These are phyloP conservation scores for Ectemnius cavifrons DNA, from an alignment of 2,888 invertebrate species.

Conservation along the genomic window DNA sequence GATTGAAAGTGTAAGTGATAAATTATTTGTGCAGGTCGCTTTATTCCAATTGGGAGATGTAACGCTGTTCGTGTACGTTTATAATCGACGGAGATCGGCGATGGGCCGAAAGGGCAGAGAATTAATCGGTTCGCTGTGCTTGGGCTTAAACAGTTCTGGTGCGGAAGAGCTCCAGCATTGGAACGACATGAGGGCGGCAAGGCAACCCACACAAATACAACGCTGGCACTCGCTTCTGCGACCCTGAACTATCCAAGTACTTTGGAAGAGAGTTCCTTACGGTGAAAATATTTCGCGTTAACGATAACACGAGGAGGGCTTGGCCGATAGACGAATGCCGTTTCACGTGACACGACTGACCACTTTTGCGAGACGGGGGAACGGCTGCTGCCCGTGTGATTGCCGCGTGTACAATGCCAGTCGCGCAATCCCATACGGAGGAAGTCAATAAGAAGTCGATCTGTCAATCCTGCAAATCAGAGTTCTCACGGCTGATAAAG, in stretches of 20 bases:
- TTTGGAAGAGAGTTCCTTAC: conserved; percentile 34
- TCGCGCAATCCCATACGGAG: conserved; percentile 48
- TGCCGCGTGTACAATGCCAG: conserved; percentile 65
- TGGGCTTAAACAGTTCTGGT: conserved; percentile 94
- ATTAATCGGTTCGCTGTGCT: conserved; percentile 97
- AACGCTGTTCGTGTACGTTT: conserved; percentile 95
- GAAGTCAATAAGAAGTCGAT: conserved; percentile 65
- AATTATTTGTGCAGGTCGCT: conserved; percentile 84
- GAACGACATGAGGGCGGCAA: conserved; percentile 92
- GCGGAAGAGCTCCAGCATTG: conserved; percentile 95
- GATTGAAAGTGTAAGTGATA: background rate
- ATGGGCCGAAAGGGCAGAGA: conserved; percentile 96
- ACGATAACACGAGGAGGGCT: conserved; percentile 36
- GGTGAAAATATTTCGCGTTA: conserved; percentile 38
- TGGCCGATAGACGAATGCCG: conserved; percentile 26
- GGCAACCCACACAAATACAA: conserved; percentile 93
- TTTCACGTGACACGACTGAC: conserved; percentile 24
- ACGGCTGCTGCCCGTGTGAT: conserved; percentile 41
- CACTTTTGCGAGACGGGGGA: conserved; percentile 28
- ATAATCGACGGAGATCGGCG: conserved; percentile 93
- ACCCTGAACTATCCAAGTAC: conserved; percentile 71
- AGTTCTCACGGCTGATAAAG: conserved; percentile 35
- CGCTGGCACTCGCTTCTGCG: conserved; percentile 94
- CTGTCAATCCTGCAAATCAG: conserved; percentile 54
- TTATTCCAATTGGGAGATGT: conserved; percentile 96